These are phyloP conservation scores for Aplochiton taeniatus DNA, from an alignment of 2,797 vertebrate genomes.

Conservation along the genomic window DNA sequence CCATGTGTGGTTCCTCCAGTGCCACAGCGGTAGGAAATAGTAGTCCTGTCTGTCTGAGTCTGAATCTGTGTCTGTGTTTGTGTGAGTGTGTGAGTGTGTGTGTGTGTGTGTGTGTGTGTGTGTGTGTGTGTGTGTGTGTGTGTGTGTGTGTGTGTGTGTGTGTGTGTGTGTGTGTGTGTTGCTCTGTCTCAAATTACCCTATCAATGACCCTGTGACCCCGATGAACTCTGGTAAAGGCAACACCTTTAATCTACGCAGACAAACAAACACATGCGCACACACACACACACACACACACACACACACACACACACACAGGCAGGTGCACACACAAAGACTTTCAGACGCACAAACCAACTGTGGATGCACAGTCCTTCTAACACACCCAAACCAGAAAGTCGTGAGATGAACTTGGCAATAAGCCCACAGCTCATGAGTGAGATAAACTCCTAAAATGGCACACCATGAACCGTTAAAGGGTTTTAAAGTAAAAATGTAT, in stretches of 20 bases:
- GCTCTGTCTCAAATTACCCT: conserved; percentile 10
- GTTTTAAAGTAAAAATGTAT: neutral
- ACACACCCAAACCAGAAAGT: conserved; percentile 13
- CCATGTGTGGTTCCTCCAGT: neutral
- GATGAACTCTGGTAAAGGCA: conserved; percentile 51
- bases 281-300: conserved; percentile 18
- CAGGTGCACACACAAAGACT: conserved; percentile 39
- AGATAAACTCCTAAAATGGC: no score
- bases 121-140: conserved; percentile 24
- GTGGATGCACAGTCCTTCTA: conserved; percentile 12
- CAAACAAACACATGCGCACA: conserved; percentile 21
- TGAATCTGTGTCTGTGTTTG: no score
- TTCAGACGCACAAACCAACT: conserved; percentile 12
- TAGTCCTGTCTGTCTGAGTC: neutral
- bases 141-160: neutral
- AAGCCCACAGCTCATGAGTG: conserved; percentile 1
- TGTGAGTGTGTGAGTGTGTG: neutral
- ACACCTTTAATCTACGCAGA: conserved; percentile 42
- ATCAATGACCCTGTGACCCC: conserved; percentile 34
- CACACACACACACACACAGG: conserved; percentile 12
- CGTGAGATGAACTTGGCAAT: conserved; percentile 37
- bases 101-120: conserved; percentile 24
- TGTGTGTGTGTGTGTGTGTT: conserved; percentile 23
- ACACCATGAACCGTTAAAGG: no score
- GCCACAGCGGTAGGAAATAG: no score